phyloP scores from a whole-genome alignment of 1,140 invertebrate genomes.

The Anoplophora glabripennis region DNA sequence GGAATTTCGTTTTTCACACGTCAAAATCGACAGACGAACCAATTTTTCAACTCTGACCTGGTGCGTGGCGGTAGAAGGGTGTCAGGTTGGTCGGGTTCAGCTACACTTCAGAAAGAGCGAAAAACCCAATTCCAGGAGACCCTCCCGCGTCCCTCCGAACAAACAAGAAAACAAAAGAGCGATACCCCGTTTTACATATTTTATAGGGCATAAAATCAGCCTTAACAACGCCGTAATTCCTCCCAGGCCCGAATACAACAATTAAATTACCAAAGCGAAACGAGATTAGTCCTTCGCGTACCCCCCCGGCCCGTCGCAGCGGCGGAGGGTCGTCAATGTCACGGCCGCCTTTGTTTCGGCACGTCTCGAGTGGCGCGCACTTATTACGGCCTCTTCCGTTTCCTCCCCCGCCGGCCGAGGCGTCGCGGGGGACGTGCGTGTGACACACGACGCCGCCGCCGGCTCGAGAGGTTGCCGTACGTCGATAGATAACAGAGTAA shows the following conservation, averaged over 20 bases:
- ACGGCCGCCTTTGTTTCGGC: conserved; percentile 27
- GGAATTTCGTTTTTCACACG: too few relatives aligned
- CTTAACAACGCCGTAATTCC: conserved; percentile 7
- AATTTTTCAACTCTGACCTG: too few relatives aligned
- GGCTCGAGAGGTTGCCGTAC: not conserved
- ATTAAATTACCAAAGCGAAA: conserved; percentile 18
- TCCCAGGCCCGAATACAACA: conserved; percentile 8
- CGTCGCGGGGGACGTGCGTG: conserved; percentile 10
- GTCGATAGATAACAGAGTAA: not conserved
- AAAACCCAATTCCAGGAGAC: too few relatives aligned
- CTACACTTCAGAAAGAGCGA: too few relatives aligned
- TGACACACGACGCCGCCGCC: conserved; percentile 11
- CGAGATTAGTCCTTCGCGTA: conserved; percentile 12
- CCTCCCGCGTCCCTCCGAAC: too few relatives aligned
- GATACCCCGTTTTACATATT: conserved; percentile 3
- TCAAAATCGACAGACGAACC: too few relatives aligned
- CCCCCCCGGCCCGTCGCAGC: not conserved
- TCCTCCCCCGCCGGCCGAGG: conserved; percentile 8
- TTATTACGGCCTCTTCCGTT: conserved; percentile 27
- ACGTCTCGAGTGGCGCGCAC: conserved; percentile 24
- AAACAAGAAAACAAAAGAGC: too few relatives aligned
- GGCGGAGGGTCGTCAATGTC: conserved; percentile 25
- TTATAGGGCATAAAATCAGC: conserved; percentile 3
- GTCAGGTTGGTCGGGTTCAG: too few relatives aligned
- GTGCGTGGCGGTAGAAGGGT: too few relatives aligned